These are phyloP conservation scores for Caenorhabditis sp. DNA, from an alignment of 2,888 invertebrate species.

Conservation along the genomic window DNA sequence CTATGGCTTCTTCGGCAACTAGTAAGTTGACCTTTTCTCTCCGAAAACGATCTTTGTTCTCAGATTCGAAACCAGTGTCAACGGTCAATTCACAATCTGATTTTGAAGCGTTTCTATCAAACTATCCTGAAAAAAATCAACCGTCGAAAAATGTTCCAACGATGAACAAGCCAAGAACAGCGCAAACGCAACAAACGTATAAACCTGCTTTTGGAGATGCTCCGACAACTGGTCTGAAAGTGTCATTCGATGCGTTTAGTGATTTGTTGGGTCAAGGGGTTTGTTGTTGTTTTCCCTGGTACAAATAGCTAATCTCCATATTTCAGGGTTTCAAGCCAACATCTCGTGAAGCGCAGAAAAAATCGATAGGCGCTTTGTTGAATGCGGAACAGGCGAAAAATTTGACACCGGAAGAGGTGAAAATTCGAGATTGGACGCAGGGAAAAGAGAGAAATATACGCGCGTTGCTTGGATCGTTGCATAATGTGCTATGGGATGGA, in stretches of 20 bases:
- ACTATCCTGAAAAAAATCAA: constrained; percentile 30
- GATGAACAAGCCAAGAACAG: constrained; percentile 1
- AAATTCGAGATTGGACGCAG: constrained; percentile 81
- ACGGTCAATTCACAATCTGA: constrained; percentile 40
- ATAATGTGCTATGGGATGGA: constrained; percentile 78
- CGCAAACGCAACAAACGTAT: constrained; percentile 3
- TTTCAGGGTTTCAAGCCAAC: constrained; percentile 43
- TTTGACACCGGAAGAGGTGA: constrained; percentile 42
- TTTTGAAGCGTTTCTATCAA: constrained; percentile 38
- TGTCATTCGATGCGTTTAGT: constrained; percentile 33
- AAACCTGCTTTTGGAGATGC: constrained; percentile 38
- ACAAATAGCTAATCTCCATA: too few relatives aligned
- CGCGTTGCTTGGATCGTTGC: constrained; percentile 90
- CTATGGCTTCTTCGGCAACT: constrained; percentile 20
- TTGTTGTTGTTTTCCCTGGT: too few relatives aligned
- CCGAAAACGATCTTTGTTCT: not conserved
- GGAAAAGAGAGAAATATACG: constrained; percentile 96
- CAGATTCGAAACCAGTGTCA: constrained; percentile 40
- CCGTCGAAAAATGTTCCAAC: constrained; percentile 1
- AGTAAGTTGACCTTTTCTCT: constrained; percentile 8
- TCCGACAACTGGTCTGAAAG: constrained; percentile 12
- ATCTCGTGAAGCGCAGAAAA: constrained; percentile 21
- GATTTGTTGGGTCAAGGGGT: constrained; percentile 38
- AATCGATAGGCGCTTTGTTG: constrained; percentile 35
- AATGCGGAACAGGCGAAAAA: constrained; percentile 38